Percentiles rank a stretch among this genome's conserved stretches.
Evolutionary conservation across 2,888 invertebrate species (phyloP).

Genomic region (Halictus ligatus): DNA sequence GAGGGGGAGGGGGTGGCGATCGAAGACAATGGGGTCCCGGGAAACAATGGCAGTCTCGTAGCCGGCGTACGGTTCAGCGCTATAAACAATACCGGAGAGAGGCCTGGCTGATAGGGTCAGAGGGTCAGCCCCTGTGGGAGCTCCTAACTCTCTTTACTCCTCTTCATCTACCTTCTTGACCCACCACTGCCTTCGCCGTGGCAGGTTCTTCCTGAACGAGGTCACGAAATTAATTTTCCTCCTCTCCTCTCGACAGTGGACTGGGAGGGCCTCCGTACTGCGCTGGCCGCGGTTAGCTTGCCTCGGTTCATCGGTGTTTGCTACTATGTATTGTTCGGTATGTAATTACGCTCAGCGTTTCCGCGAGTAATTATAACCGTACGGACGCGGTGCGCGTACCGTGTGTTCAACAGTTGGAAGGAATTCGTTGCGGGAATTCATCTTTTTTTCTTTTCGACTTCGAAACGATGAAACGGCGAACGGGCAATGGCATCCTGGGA

Average conservation of each 20-base stretch:
- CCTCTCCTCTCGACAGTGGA: conserved; percentile 31
- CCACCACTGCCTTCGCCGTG: conserved; percentile 53
- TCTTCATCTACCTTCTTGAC: conserved; percentile 70
- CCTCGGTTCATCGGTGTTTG: conserved; percentile 45
- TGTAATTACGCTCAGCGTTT: conserved; percentile 38
- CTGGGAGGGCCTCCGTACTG: conserved; percentile 17
- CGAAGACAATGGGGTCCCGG: conserved; percentile 75
- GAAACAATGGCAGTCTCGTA: conserved; percentile 76
- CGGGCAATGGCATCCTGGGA: conserved; percentile 1
- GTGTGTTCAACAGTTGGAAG: conserved; percentile 27
- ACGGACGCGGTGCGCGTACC: conserved; percentile 6
- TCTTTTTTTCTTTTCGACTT: neutral
- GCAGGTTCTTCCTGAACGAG: conserved; percentile 68
- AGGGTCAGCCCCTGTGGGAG: conserved; percentile 82
- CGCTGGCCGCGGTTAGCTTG: conserved; percentile 23
- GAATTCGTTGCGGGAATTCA: conserved; percentile 9
- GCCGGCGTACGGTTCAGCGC: conserved; percentile 75
- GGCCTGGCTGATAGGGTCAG: conserved; percentile 81
- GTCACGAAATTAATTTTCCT: conserved; percentile 75
- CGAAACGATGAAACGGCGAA: neutral
- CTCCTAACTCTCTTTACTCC: conserved; percentile 81
- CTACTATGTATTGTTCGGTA: conserved; percentile 46
- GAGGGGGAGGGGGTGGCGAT: conserved; percentile 36
- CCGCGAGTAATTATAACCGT: conserved; percentile 43
- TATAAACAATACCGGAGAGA: conserved; percentile 79